A percentile compares a stretch with the other conserved stretches of the same genome.
These are phyloP conservation scores for Helleia helle DNA, from an alignment of 2,888 invertebrate genomes.

Conservation along the genomic window DNA sequence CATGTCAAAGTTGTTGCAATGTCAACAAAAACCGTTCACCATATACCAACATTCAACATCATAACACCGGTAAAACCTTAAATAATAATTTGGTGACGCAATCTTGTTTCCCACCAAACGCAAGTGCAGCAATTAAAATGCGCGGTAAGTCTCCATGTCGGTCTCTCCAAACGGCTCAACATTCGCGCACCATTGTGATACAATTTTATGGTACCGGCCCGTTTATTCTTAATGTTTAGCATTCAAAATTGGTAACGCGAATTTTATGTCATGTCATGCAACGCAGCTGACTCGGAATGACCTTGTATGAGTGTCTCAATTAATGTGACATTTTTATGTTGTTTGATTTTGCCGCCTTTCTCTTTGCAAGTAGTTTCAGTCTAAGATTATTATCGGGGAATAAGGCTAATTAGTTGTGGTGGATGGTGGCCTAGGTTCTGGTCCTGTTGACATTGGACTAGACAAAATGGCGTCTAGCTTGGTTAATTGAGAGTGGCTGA, in stretches of 20 bases:
- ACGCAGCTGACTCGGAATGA: conserved; percentile 25
- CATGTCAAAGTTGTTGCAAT: no score
- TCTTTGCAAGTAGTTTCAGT: no score
- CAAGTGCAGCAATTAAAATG: conserved; percentile 64
- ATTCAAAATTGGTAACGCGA: conserved; percentile 62
- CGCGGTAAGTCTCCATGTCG: conserved; percentile 48
- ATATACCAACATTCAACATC: no score
- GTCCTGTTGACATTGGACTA: no score
- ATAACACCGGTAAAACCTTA: conserved; percentile 16
- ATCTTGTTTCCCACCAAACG: conserved; percentile 47
- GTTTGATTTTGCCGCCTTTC: conserved; percentile 7
- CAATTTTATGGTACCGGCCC: conserved; percentile 69
- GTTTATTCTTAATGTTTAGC: conserved; percentile 64
- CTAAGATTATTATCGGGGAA: no score
- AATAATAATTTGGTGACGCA: conserved; percentile 14
- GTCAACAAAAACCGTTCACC: no score
- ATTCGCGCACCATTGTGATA: conserved; percentile 71
- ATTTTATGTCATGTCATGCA: conserved; percentile 60
- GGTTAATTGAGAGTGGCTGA: no score
- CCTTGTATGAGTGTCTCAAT: conserved; percentile 22
- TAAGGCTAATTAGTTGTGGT: no score
- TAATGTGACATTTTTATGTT: conserved; percentile 15
- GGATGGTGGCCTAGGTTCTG: no score
- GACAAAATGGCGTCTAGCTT: no score
- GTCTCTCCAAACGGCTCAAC: conserved; percentile 59